These are phyloP conservation scores for Lepidurus apus DNA, from an alignment of 1,140 invertebrate genomes.

Conservation along the genomic window DNA sequence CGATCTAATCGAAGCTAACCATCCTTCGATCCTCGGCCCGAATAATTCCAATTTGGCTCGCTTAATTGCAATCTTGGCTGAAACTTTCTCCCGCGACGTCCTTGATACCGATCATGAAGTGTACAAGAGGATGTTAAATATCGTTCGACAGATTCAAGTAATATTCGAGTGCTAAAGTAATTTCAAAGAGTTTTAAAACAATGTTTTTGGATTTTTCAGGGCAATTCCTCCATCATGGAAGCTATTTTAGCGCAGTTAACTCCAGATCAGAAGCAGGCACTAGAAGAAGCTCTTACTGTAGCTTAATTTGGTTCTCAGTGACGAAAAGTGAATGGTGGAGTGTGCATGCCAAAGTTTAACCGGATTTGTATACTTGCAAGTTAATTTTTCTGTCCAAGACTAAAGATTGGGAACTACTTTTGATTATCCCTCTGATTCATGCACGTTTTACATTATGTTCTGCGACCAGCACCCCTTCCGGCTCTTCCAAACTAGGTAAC, in stretches of 20 bases:
- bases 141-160: conserved; percentile 72
- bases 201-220: neutral
- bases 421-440: neutral
- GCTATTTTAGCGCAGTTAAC: neutral
- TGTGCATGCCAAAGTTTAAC: neutral
- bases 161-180: conserved; percentile 27
- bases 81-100: conserved; percentile 76
- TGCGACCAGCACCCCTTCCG: neutral
- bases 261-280: neutral
- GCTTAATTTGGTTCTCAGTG: neutral
- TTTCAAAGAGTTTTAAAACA: conserved; percentile 31
- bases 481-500: conserved; percentile 9
- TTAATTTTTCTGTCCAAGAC: neutral
- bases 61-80: conserved; percentile 81
- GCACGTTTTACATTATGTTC: neutral
- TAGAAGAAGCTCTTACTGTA: conserved; percentile 7
- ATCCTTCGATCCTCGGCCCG: conserved; percentile 73
- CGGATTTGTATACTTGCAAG: neutral
- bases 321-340: neutral
- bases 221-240: neutral
- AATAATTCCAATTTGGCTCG: conserved; percentile 83
- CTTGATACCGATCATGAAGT: conserved; percentile 61
- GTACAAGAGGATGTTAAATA: conserved; percentile 60
- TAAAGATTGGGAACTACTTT: neutral
- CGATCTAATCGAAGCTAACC: conserved; percentile 87